These are phyloP conservation scores for Notospermus geniculatus DNA, from an alignment of 1,140 invertebrate species.

Conservation along the genomic window DNA sequence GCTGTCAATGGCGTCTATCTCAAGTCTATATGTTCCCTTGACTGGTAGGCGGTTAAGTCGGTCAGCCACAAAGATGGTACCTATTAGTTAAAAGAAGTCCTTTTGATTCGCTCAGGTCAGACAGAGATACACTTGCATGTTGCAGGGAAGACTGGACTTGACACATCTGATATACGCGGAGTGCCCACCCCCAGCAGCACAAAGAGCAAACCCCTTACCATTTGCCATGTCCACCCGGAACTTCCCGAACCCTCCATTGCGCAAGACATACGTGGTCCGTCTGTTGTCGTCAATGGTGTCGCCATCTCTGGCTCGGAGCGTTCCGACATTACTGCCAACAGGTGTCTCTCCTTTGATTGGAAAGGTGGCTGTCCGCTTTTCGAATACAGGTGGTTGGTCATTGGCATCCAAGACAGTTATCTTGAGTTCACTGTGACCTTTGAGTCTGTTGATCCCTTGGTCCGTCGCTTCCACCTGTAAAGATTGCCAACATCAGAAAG, in stretches of 20 bases:
- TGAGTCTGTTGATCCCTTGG: background rate
- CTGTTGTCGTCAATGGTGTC: background rate
- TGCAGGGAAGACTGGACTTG: too few relatives aligned
- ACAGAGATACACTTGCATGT: too few relatives aligned
- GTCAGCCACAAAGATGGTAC: conserved; percentile 11
- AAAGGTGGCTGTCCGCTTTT: too few relatives aligned
- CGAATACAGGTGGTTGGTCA: too few relatives aligned
- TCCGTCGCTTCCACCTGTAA: background rate
- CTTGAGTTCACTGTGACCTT: background rate
- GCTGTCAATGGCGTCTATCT: conserved; percentile 11
- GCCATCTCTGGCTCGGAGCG: background rate
- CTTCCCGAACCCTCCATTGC: background rate
- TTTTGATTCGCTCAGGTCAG: too few relatives aligned
- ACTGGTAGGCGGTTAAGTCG: background rate
- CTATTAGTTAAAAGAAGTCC: background rate
- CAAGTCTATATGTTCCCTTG: conserved; percentile 6
- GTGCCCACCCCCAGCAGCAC: too few relatives aligned
- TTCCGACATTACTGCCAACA: background rate
- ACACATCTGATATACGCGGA: too few relatives aligned
- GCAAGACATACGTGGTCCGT: background rate
- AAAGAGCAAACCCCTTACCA: too few relatives aligned
- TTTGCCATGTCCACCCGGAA: background rate
- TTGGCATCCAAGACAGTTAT: background rate
- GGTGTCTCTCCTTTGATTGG: too few relatives aligned
- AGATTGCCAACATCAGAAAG: too few relatives aligned